Base-by-base conservation (phyloP, 2,113 vertebrate genomes). In the Puffinus mauretanicus region DNA sequence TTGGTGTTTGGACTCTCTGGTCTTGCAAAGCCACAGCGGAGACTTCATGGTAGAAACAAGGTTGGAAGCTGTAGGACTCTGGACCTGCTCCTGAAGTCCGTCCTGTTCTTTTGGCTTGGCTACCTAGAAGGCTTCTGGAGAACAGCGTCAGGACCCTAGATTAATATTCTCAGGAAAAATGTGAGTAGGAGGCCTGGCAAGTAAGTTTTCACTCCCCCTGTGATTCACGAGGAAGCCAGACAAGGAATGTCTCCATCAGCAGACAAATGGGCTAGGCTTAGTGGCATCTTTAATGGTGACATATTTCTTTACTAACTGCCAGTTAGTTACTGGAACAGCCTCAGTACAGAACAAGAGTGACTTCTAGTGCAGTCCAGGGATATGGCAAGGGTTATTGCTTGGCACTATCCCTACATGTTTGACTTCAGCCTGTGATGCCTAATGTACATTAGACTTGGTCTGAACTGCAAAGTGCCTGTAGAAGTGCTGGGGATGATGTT, bases 151-250 rank as follows among this genome's bases (percentile, higher is more conserved):
- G 34, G 47, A 66, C 16, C 38, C 14, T 65, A 66, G 32, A 89
- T 55, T 49, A 80, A 90, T 72, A 83, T 58, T 75, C 80, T 89
- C 36, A 57, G 70, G 57, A 89, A 84, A 85, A 71, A 83, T 4
- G 29, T 62, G 86, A 88, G 88, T 84, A 90, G 76, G 84, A 93
- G 88, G 58, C 81, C 61, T 94, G 94, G 89, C 81, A 94, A 94
- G 40, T 57, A 69, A 90, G 19, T 51, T 84, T 86, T 80, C 65
- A 32, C 22, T 91, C 26, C 86, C 67, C 34, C 65, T 52, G 16
- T 88, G 86, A 93, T 86, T 96, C 88, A 93, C 0, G 0, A 75
- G 76, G 60, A 94, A 96, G 52, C 69, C 80, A 92, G 86, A 94
- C 80, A 70, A 93, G 51, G 72, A 94, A 83, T 76, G 82, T 88